Evolutionary conservation across 2,113 vertebrate species (phyloP).

Genomic region (Petroica traversi): DNA sequence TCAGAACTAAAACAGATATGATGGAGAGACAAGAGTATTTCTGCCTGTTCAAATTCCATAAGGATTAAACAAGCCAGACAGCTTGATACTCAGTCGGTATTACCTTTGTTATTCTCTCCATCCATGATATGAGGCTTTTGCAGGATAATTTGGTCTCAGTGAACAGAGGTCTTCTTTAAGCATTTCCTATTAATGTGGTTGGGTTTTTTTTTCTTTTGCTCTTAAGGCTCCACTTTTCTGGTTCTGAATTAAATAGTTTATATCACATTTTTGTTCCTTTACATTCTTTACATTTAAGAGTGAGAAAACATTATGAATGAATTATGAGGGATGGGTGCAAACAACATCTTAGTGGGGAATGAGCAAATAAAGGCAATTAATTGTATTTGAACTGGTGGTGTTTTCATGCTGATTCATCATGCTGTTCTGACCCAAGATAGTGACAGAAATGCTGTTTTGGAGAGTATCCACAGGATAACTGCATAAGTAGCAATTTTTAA

Average conservation of each 20-base stretch:
- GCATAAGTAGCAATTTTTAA: slow-evolving; percentile 37
- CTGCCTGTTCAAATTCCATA: not conserved
- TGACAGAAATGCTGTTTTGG: slow-evolving; percentile 41
- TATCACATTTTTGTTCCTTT: not conserved
- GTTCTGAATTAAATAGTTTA: not conserved
- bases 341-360: not conserved
- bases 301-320: not conserved
- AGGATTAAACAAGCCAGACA: not conserved
- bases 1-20: not conserved
- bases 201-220: not conserved
- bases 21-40: not conserved
- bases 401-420: slow-evolving; percentile 42
- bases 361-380: not conserved
- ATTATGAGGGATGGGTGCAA: not conserved
- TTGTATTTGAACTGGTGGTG: slow-evolving; percentile 12
- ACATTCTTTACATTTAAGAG: not conserved
- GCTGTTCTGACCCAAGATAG: slow-evolving; percentile 30
- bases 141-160: not conserved
- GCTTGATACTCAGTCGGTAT: not conserved
- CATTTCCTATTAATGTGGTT: not conserved
- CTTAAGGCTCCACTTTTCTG: not conserved
- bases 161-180: not conserved
- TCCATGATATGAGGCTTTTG: not conserved
- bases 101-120: not conserved
- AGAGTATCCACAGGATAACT: slow-evolving; percentile 32